Base-by-base conservation (phyloP, 2,888 invertebrate species). In the Tipula helvola region DNA sequence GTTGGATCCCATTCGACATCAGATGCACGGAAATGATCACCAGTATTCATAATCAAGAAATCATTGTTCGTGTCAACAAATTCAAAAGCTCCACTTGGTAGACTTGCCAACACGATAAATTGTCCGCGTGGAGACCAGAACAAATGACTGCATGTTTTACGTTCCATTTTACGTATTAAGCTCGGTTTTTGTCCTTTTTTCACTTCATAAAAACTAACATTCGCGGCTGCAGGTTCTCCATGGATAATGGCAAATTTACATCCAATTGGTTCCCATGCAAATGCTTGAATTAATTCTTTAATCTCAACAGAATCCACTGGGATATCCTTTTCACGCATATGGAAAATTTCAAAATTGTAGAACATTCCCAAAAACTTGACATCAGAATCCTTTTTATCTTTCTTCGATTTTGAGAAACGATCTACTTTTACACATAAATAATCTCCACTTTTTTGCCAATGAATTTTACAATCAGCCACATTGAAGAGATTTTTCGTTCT, bases 1-100 rank as follows among this genome's bases (percentile, higher is more conserved):
- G 99, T 99, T 1, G 99, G 99, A 92, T 99, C 99, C 99, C 99
- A 99, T 91, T 99, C 99, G 1, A 99, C 97, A 90, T 99, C 98
- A 0, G 98, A 97, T 5, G 94, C 94, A 90, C 96, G 96, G 92
- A 97, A 98, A 92, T 99, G 99, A 91, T 98, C 98, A 0, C 96
- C 96, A 12, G 96, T 95, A 90, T 96, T 96, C 96, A 98, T 98
- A n/a, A 97, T 94, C 5, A 97, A 95, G 91, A 98, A 98, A 90
- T 99, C 99, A 89, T 96, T 96, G 87, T 95, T 94, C 0, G 98
- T 97, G 90, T 99, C 99, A 85, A 99, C 95, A 91, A 99, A 99
- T 92, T 99, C 98, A 89, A 99, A 92, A 7, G 96, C 96, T 85
- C 99, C 98, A 90, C 97, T 96, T 5, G 95, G 93, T 84, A 98